Percentiles rank a stretch among this genome's conserved stretches.
phyloP scores from a whole-genome alignment of 2,888 invertebrate species.

The Scelioninae gen. 1 region DNA sequence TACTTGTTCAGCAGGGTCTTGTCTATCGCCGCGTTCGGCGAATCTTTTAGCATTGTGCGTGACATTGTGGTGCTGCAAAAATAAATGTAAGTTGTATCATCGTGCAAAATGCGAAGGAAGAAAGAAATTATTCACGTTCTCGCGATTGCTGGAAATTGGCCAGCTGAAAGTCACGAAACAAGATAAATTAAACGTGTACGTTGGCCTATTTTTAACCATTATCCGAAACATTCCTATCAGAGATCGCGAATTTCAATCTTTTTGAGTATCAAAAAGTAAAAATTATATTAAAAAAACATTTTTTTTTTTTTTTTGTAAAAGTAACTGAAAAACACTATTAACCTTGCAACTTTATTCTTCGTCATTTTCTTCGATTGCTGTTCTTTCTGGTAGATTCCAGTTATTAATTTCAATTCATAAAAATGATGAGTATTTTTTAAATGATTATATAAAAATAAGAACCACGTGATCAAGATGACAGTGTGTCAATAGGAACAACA shows the following conservation, averaged over 20 bases:
- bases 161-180: conserved; percentile 27
- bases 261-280: too few species aligned
- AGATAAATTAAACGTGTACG: conserved; percentile 6
- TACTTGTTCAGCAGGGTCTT: conserved; percentile 90
- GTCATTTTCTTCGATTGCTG: too few species aligned
- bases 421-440: background rate
- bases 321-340: too few species aligned
- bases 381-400: background rate
- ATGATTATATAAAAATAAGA: background rate
- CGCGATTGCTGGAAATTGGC: conserved; percentile 28
- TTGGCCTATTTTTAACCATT: conserved; percentile 21
- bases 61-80: conserved; percentile 78
- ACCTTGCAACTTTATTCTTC: too few species aligned
- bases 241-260: conserved; percentile 1
- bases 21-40: conserved; percentile 93
- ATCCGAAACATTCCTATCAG: conserved; percentile 11
- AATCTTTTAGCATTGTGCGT: conserved; percentile 86
- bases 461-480: background rate
- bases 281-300: too few species aligned
- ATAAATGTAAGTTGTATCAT: background rate
- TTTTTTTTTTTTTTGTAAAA: too few species aligned
- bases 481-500: background rate
- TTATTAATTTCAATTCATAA: background rate
- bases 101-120: background rate
- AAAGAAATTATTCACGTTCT: conserved; percentile 9